These are phyloP conservation scores for Nannospalax galili DNA, from an alignment of 2,113 vertebrate species.

Conservation along the genomic window DNA sequence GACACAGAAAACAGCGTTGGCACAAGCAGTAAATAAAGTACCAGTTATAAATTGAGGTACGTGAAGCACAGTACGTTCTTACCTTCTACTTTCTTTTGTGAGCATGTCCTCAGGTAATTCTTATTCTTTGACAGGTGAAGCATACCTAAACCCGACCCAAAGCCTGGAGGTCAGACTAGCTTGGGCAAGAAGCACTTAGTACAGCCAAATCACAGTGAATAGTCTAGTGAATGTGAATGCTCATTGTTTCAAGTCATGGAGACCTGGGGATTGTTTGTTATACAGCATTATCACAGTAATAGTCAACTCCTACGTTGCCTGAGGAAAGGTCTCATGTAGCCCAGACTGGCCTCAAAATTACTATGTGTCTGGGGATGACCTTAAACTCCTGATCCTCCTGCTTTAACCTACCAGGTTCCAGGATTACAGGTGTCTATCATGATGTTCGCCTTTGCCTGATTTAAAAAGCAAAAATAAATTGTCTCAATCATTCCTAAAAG, in stretches of 20 bases:
- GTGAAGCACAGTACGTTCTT: not conserved
- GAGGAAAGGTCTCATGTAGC: not conserved
- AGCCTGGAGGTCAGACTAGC: not conserved
- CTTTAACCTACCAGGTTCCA: not conserved
- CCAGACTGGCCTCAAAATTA: not conserved
- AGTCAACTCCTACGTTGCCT: not conserved
- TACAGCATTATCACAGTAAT: accelerated
- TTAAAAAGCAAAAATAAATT: not conserved
- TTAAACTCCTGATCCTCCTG: not conserved
- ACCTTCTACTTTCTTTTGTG: too few species aligned
- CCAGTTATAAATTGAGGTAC: not conserved
- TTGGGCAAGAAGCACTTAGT: not conserved
- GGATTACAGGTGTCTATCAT: not conserved
- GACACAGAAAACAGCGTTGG: not conserved
- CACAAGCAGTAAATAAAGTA: not conserved
- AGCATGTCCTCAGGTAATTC: not conserved
- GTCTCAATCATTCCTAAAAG: not conserved
- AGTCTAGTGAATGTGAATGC: accelerated
- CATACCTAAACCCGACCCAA: not conserved
- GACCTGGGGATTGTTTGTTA: not conserved
- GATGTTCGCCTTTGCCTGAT: not conserved
- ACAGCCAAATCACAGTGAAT: not conserved
- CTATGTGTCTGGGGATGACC: not conserved
- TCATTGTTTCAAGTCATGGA: not conserved
- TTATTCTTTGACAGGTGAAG: not conserved